These are phyloP conservation scores for Macrobrachium rosenbergii DNA, from an alignment of 1,140 invertebrate genomes.

Conservation along the genomic window DNA sequence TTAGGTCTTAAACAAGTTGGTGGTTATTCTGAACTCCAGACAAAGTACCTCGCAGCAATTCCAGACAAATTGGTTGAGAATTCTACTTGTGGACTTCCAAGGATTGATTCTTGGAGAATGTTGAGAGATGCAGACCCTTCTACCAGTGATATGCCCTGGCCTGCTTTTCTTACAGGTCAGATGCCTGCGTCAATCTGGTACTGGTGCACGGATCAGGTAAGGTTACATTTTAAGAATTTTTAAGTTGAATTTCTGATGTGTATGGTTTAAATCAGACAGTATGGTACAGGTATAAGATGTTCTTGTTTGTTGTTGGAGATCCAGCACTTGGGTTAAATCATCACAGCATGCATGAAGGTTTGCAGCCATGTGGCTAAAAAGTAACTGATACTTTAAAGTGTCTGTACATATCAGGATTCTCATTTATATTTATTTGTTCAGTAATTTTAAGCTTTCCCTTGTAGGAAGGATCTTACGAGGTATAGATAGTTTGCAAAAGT, in stretches of 20 bases:
- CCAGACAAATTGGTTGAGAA: conserved; percentile 66
- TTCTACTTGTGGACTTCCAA: conserved; percentile 67
- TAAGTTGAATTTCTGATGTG: background rate
- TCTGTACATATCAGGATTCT: too few species aligned
- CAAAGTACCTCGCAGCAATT: conserved; percentile 72
- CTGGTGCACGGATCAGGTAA: conserved; percentile 75
- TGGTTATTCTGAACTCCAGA: conserved; percentile 71
- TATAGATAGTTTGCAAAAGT: too few species aligned
- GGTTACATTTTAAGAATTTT: background rate
- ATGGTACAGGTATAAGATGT: too few species aligned
- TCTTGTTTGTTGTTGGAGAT: too few species aligned
- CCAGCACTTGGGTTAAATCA: too few species aligned
- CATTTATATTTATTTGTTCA: too few species aligned
- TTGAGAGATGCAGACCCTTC: conserved; percentile 68
- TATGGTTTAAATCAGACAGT: too few species aligned
- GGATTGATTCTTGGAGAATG: conserved; percentile 69
- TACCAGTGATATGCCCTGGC: conserved; percentile 72
- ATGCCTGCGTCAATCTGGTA: conserved; percentile 74
- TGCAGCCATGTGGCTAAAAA: too few species aligned
- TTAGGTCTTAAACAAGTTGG: conserved; percentile 71
- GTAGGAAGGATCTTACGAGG: too few species aligned
- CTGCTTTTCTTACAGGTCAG: conserved; percentile 73
- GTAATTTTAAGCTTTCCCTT: too few species aligned
- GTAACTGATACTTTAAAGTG: too few species aligned
- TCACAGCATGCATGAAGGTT: too few species aligned